Conservation (phyloP, 2,797 vertebrate species). For the Spheniscus humboldti region DNA sequence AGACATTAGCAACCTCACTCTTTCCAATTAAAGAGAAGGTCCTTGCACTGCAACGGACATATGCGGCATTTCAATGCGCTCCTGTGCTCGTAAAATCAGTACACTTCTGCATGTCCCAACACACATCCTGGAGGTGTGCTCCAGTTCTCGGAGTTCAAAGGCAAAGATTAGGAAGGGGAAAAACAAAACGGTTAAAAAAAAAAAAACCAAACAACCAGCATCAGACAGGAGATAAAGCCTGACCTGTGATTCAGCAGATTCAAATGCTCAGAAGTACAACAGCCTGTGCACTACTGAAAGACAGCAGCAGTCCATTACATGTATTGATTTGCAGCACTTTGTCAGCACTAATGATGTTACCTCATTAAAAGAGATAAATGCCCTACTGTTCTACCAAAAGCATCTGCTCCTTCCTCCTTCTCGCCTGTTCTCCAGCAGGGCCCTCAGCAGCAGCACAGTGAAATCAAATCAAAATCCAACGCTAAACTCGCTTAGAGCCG, state of each 20-base stretch:
- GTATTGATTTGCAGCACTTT: constrained; percentile 75
- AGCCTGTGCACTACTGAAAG: constrained; percentile 35
- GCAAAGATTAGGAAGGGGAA: neutral
- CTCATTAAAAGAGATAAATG: constrained; percentile 80
- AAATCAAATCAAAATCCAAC: constrained; percentile 66
- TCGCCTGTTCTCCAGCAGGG: constrained; percentile 38
- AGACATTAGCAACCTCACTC: neutral
- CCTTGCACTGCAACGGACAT: neutral
- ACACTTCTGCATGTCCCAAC: neutral
- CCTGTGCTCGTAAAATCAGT: neutral
- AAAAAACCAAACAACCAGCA: neutral
- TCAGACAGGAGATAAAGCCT: constrained; percentile 17
- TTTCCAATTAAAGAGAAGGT: neutral
- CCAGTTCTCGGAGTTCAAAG: constrained; percentile 3
- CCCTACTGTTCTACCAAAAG: constrained; percentile 70
- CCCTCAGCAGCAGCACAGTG: constrained; percentile 49
- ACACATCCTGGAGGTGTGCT: neutral
- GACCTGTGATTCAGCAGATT: constrained; percentile 72
- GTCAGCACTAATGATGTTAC: constrained; percentile 76
- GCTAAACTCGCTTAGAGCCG: neutral
- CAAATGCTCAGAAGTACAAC: constrained; percentile 1
- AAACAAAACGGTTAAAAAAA: neutral
- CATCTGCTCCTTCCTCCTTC: constrained; percentile 69
- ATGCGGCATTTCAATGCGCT: neutral
- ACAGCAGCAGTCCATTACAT: constrained; percentile 68